Evolutionary conservation across 2,888 invertebrate species (phyloP).

Genomic region (Drosophila heteroneura): DNA sequence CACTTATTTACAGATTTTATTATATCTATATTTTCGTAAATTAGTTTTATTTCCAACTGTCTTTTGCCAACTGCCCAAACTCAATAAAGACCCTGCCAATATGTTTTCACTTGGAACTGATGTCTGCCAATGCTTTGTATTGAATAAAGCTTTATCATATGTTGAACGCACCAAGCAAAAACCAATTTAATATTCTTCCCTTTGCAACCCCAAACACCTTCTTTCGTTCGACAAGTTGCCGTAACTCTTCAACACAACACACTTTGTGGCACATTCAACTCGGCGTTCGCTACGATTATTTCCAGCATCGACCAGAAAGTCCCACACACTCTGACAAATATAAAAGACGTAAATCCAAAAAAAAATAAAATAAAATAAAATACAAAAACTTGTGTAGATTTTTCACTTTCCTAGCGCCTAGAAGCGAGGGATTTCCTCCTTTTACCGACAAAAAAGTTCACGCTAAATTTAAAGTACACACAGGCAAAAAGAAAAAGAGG

Average conservation of each 20-base stretch:
- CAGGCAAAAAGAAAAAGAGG: constrained; percentile 21
- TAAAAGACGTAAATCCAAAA: constrained; percentile 37
- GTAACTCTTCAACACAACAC: constrained; percentile 18
- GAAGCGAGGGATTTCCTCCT: constrained; percentile 31
- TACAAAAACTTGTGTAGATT: constrained; percentile 38
- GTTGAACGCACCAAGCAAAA: constrained; percentile 15
- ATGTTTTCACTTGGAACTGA: background rate
- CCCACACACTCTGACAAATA: constrained; percentile 33
- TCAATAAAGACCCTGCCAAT: background rate
- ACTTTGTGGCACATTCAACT: constrained; percentile 61
- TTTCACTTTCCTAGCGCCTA: constrained; percentile 65
- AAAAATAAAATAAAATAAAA: constrained; percentile 3
- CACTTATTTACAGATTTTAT: background rate
- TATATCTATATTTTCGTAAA: background rate
- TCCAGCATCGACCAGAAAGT: constrained; percentile 40
- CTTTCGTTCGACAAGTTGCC: constrained; percentile 6
- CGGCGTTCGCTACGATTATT: constrained; percentile 37
- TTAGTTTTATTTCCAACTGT: background rate
- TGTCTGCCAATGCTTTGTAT: constrained; percentile 12
- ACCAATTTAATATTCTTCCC: constrained; percentile 25
- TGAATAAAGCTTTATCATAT: constrained; percentile 12
- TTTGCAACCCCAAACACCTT: background rate
- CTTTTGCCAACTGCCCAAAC: background rate
- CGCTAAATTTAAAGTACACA: constrained; percentile 64
- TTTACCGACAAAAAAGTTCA: constrained; percentile 46